phyloP scores from a whole-genome alignment of 23 tunicate species.

The Phallusia fumigata region DNA sequence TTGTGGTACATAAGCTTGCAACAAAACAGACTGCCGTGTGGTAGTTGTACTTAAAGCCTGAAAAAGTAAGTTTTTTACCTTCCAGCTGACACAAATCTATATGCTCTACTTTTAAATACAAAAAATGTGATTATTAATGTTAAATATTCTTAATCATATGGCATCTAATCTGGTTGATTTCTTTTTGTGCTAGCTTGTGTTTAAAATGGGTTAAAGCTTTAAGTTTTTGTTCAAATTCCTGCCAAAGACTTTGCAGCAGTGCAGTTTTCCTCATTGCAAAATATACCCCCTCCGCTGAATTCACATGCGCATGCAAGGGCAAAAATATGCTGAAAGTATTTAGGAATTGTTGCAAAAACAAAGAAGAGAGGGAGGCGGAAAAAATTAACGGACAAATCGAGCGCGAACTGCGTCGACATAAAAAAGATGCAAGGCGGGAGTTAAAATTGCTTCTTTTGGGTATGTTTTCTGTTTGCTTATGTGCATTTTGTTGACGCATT shows the following conservation, averaged over 20 bases:
- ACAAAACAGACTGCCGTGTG: too few species aligned
- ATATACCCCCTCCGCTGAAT: neutral
- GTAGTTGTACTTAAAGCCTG: too few species aligned
- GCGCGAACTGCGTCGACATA: slow-evolving; percentile 64
- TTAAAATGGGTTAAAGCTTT: slow-evolving; percentile 6
- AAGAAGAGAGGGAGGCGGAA: slow-evolving; percentile 67
- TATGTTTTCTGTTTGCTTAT: slow-evolving; percentile 19
- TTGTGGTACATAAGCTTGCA: too few species aligned
- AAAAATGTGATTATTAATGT: too few species aligned
- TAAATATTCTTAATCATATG: too few species aligned
- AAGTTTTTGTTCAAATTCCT: neutral
- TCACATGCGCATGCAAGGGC: neutral
- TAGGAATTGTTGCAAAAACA: slow-evolving; percentile 79
- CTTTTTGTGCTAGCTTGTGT: neutral
- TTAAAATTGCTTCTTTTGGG: slow-evolving; percentile 85
- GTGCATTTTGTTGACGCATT: neutral
- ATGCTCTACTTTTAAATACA: too few species aligned
- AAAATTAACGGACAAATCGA: slow-evolving; percentile 86
- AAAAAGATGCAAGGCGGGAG: slow-evolving; percentile 90
- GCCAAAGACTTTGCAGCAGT: neutral
- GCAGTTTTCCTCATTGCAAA: neutral
- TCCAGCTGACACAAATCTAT: too few species aligned
- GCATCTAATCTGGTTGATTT: neutral
- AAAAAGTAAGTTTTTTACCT: too few species aligned
- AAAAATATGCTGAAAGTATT: slow-evolving; percentile 17